phyloP scores from a whole-genome alignment of 1,140 invertebrate genomes.

The Spodoptera litura region DNA sequence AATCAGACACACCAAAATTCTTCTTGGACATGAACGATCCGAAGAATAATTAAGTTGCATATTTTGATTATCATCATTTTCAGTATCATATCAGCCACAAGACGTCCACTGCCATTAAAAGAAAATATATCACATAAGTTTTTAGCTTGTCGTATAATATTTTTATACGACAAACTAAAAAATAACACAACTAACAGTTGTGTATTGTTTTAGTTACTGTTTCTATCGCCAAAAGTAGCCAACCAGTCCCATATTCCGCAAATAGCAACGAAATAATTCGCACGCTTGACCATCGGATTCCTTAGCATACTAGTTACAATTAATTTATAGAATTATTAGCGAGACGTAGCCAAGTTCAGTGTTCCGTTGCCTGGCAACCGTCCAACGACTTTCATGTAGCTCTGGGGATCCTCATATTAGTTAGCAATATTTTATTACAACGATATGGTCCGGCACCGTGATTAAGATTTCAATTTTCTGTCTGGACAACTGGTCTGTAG shows the following conservation, averaged over 20 bases:
- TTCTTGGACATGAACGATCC: too few relatives aligned
- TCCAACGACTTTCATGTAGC: conserved; percentile 2
- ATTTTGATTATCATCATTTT: too few relatives aligned
- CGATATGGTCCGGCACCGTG: not conserved
- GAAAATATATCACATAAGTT: too few relatives aligned
- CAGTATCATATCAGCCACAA: too few relatives aligned
- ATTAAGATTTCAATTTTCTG: conserved; percentile 8
- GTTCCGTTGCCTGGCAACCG: not conserved
- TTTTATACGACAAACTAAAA: too few relatives aligned
- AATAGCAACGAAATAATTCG: not conserved
- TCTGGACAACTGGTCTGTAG: not conserved
- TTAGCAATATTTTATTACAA: conserved; percentile 2
- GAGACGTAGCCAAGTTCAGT: conserved; percentile 24
- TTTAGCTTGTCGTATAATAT: too few relatives aligned
- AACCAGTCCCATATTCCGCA: too few relatives aligned
- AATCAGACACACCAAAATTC: too few relatives aligned
- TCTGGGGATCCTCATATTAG: conserved; percentile 9
- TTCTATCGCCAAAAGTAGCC: not conserved
- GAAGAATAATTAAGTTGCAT: too few relatives aligned
- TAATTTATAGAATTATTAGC: conserved; percentile 22
- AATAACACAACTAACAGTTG: too few relatives aligned
- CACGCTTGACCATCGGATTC: conserved; percentile 15
- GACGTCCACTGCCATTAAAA: too few relatives aligned
- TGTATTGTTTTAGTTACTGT: too few relatives aligned
- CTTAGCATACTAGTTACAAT: conserved; percentile 20